Conservation (phyloP, 1,140 invertebrate genomes). For the Papilio polyxenes region DNA sequence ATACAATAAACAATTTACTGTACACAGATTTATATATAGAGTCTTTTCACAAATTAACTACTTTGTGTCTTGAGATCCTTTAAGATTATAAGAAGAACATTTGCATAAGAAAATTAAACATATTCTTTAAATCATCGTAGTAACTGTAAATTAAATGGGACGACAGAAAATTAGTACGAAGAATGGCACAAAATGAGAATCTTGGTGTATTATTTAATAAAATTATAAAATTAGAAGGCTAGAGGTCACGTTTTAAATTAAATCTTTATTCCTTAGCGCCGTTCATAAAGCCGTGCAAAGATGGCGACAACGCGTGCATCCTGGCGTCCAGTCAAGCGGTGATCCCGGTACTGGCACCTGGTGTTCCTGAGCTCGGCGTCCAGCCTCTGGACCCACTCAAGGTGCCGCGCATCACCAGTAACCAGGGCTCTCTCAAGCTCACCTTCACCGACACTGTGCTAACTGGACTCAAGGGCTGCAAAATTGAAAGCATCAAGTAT, state of each 20-base stretch:
- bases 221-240: no score
- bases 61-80: no score
- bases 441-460: slow-evolving; percentile 59
- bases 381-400: slow-evolving; percentile 60
- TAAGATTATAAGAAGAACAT: no score
- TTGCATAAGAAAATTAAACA: no score
- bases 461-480: slow-evolving; percentile 60
- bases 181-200: no score
- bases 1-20: neutral
- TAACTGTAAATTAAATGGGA: no score
- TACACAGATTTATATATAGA: neutral
- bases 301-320: slow-evolving; percentile 56
- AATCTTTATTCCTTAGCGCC: slow-evolving; percentile 47
- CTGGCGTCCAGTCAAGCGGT: slow-evolving; percentile 53
- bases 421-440: slow-evolving; percentile 57
- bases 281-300: slow-evolving; percentile 64
- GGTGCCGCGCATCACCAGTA: slow-evolving; percentile 52
- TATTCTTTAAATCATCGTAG: no score
- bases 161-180: no score
- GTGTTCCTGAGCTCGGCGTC: slow-evolving; percentile 60
- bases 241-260: neutral
- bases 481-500: slow-evolving; percentile 57
- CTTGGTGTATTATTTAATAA: no score
- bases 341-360: slow-evolving; percentile 51
- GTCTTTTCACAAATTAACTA: neutral